phyloP scores from a whole-genome alignment of 2,113 vertebrate genomes.

The Symphodus melops region DNA sequence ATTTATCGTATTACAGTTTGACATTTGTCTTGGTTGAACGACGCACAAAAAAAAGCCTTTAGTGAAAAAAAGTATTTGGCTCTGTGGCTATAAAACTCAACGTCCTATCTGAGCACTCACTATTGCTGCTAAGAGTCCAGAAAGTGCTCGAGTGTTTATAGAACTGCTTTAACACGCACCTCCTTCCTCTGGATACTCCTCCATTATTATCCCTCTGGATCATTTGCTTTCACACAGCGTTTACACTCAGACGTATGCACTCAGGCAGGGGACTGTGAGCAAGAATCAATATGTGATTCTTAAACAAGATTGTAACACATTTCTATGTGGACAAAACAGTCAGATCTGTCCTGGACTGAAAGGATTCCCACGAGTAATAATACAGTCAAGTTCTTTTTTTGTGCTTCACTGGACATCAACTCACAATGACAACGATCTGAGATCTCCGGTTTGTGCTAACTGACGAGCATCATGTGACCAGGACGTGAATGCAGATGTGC shows the following conservation, averaged over 20 bases:
- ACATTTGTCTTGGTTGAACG: constrained; percentile 5
- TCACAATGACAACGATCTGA: neutral
- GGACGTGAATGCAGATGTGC: constrained; percentile 21
- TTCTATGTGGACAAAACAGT: neutral
- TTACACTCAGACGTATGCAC: constrained; percentile 31
- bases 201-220: constrained; percentile 41
- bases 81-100: neutral
- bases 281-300: constrained; percentile 33
- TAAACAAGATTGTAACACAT: constrained; percentile 38
- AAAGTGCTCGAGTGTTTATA: constrained; percentile 60
- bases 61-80: neutral
- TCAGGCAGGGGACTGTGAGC: constrained; percentile 21
- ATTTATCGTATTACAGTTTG: too few relatives aligned
- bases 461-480: constrained; percentile 14
- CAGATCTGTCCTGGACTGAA: neutral
- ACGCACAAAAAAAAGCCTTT: constrained; percentile 8
- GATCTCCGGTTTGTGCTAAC: constrained; percentile 1
- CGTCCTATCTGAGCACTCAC: constrained; percentile 27
- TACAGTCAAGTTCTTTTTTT: neutral
- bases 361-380: constrained; percentile 10
- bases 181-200: constrained; percentile 52
- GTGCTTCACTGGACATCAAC: neutral
- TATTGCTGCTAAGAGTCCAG: constrained; percentile 43
- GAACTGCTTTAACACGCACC: constrained; percentile 59
- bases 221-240: constrained; percentile 48